phyloP scores from a whole-genome alignment of 2,888 invertebrate genomes.

The Antheraea yamamai region DNA sequence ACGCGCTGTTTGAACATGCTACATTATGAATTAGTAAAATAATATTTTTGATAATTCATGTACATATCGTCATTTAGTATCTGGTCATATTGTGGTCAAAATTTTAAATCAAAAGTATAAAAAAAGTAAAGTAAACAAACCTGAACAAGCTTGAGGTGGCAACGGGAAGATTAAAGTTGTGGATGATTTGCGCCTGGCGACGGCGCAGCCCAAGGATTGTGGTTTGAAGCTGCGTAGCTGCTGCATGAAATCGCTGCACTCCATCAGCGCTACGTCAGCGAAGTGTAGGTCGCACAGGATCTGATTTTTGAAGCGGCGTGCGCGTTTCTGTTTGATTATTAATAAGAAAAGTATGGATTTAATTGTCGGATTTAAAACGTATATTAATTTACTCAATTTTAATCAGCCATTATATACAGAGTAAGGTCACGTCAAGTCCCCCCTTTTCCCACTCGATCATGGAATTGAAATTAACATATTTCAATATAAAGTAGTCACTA shows the following conservation, averaged over 20 bases:
- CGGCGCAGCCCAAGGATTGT: constrained; percentile 96
- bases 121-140: too few species aligned
- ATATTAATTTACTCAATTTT: background rate
- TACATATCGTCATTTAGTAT: too few species aligned
- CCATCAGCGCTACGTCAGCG: constrained; percentile 98
- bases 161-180: constrained; percentile 96
- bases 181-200: constrained; percentile 95
- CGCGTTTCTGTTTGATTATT: constrained; percentile 76
- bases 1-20: too few species aligned
- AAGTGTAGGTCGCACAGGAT: constrained; percentile 98
- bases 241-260: constrained; percentile 98
- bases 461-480: too few species aligned
- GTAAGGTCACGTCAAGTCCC: too few species aligned
- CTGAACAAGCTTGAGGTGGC: constrained; percentile 96
- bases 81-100: background rate
- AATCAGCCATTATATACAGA: background rate
- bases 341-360: background rate
- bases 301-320: constrained; percentile 90
- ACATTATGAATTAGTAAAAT: too few species aligned
- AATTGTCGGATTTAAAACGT: background rate
- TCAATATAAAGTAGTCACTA: too few species aligned
- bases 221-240: constrained; percentile 97
- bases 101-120: too few species aligned
- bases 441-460: too few species aligned
- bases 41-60: too few species aligned